Evolutionary conservation across 23 tunicate genomes (phyloP), one percentile per base, ranked within the genome.

Genomic region (Botrylloides violaceus): DNA sequence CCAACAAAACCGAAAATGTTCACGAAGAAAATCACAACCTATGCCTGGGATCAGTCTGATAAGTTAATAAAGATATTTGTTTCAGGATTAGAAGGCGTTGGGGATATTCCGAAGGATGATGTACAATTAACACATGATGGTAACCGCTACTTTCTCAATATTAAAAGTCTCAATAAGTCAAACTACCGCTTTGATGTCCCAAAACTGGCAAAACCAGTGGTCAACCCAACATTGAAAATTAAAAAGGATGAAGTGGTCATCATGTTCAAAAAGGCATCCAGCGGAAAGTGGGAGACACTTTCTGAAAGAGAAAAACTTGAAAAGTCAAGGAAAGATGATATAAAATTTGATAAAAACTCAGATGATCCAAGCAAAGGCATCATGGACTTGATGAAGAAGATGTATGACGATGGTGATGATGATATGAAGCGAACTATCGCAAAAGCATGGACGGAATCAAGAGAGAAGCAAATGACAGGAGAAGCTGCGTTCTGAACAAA

Each of bases 341-440:
- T 87, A 32, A 24, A 39, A 5, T 32, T 82, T 55, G 90, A 78
- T 62, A 83, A 90, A 64, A 36, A 79, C 31, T 43, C 53, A 9
- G 90, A n/a, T 6, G 97, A 90, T 68, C 97, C 97, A 3, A 77
- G 92, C 22, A 83, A 79, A 12, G 73, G 80, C 19, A 83, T 90
- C 34, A 90, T 90, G 97, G 62, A 66, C 62, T 75, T 90, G 97
- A 90, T 90, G 97, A 90, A 83, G 76, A 90, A 90, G 55, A 90
- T 90, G 97, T 90, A 90, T 35, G 82, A 80, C 32, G 97, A 90
- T 58, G 97, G 97, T 5, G 97, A 90, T 63, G 97, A 90, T 63
- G 97, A 90, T 0, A 83, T 90, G 90, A 90, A 90, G 36, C 36
- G 90, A 58, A 90, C 90, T 38, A 90, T 90, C 0, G 90, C 97